phyloP scores from a whole-genome alignment of 2,888 invertebrate genomes.

The Rhabditoides inermis region DNA sequence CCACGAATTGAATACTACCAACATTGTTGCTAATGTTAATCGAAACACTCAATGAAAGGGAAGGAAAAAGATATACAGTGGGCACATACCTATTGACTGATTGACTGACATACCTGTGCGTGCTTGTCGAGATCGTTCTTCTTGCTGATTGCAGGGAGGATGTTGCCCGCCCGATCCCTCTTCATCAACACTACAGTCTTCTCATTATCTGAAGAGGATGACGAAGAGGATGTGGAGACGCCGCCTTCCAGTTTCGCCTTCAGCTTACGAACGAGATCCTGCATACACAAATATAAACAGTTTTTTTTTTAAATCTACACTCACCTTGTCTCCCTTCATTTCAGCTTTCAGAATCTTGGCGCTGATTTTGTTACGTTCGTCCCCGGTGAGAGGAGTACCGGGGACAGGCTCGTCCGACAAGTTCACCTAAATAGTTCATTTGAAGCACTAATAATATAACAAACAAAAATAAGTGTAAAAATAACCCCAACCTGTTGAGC shows the following conservation, averaged over 20 bases:
- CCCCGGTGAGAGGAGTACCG: conserved; percentile 22
- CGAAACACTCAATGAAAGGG: no score
- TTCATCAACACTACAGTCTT: conserved; percentile 27
- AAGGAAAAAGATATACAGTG: no score
- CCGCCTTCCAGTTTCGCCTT: conserved; percentile 70
- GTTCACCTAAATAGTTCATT: neutral
- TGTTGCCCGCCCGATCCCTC: conserved; percentile 24
- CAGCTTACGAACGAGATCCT: conserved; percentile 65
- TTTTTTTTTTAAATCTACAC: conserved; percentile 1
- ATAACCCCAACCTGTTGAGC: conserved; percentile 16
- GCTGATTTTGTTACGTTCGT: conserved; percentile 77
- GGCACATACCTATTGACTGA: neutral
- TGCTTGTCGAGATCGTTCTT: conserved; percentile 17
- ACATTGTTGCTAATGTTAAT: no score
- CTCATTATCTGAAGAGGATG: no score
- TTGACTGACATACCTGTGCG: conserved; percentile 12
- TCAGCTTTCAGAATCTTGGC: conserved; percentile 88
- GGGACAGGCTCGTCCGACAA: neutral
- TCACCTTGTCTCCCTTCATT: conserved; percentile 72
- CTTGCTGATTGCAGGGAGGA: conserved; percentile 25
- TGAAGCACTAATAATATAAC: neutral
- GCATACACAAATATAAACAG: conserved; percentile 13
- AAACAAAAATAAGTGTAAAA: neutral
- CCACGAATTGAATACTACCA: no score
- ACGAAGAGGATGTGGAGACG: conserved; percentile 50